Base-by-base conservation (phyloP, 2,888 invertebrate species). In the Metacarcinus magister region DNA sequence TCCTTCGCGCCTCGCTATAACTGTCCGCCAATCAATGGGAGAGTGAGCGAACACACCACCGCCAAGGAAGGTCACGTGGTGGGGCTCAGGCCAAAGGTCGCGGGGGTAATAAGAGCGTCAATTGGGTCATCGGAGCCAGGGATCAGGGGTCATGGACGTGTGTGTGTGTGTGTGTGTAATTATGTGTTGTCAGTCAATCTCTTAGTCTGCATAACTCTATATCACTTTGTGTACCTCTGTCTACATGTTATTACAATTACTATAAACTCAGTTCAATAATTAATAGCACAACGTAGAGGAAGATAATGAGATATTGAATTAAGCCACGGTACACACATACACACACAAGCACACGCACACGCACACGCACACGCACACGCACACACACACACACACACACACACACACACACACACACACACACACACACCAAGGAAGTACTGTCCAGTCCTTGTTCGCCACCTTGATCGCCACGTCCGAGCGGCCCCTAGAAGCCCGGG, bases 331-430 rank as follows among this genome's bases (percentile, higher is more conserved):
- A 46, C 10, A 46, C 46, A 46, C 46, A 10, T 46, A 46, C 4
- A 23, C 4, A 82, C 16, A 82, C 28, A 28, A n/a, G 82, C 3
- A 82, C 4, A 82, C 82, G 16, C 7, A 28, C 23, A 28, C n/a
- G n/a, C n/a, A n/a, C n/a, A 28, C 28, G 5, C 7, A 28, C 7
- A 82, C 4, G 82, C 4, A 28, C 28, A 23, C 5, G 82, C 4
- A 5, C 23, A 5, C 7, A 82, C n/a, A 7, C 54, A 54, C 54
- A 54, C 54, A 54, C 54, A 54, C 54, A 54, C 54, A 54, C 54
- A 67, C 67, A 67, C 67, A 67, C 67, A 67, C 67, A 67, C 67
- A 67, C 67, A 67, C 67, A 67, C 67, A 67, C 67, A 67, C 67
- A 67, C 67, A 67, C 67, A 67, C 67, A 67, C 67, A 67, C 67